Conservation (phyloP, 2,113 vertebrate species). For the Silurus asotus region DNA sequence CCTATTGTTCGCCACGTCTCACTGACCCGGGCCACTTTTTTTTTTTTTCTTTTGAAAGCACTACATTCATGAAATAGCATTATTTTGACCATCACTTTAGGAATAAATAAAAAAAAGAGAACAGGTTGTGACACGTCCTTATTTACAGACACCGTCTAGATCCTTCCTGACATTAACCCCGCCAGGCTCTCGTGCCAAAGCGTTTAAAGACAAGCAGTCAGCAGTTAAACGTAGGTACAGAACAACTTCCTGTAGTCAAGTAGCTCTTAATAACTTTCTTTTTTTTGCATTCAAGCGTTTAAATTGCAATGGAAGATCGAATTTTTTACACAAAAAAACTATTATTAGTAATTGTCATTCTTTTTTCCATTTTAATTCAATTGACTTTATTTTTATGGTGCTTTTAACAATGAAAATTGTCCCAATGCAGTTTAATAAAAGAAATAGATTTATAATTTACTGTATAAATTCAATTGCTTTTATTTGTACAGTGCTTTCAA, state of each 20-base stretch:
- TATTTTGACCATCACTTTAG: background rate
- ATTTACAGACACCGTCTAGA: background rate
- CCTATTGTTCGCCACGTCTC: constrained; percentile 10
- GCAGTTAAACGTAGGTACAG: constrained; percentile 60
- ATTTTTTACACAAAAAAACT: too few species aligned
- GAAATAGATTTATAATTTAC: too few species aligned
- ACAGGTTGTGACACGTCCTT: background rate
- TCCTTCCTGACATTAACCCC: constrained; percentile 34
- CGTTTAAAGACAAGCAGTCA: constrained; percentile 56
- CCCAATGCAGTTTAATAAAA: too few species aligned
- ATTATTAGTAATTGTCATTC: too few species aligned
- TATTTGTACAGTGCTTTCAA: too few species aligned
- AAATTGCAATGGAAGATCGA: background rate
- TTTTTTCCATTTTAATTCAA: too few species aligned
- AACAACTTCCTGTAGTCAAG: constrained; percentile 61
- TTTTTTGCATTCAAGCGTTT: constrained; percentile 45
- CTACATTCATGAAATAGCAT: background rate
- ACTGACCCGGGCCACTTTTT: background rate
- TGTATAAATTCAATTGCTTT: too few species aligned
- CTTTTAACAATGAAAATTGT: too few species aligned
- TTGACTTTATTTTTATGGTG: too few species aligned
- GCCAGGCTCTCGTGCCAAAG: constrained; percentile 52
- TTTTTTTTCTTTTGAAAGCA: background rate
- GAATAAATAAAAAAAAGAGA: background rate
- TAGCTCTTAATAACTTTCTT: constrained; percentile 53